Evolutionary conservation across 2,113 vertebrate species (phyloP).

Genomic region (Grallaria varia): DNA sequence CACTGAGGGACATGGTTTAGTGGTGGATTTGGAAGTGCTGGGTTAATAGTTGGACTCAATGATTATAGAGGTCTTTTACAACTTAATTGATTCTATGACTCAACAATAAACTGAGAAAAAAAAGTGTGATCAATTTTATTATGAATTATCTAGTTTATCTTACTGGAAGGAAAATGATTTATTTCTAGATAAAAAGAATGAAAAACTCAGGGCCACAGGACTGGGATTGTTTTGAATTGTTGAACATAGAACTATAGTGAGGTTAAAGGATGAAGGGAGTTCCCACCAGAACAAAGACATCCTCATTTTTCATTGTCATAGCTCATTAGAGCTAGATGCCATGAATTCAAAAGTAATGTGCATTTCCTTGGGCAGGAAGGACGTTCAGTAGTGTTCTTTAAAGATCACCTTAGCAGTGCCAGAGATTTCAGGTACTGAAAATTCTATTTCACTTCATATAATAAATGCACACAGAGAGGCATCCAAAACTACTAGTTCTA

Average conservation of each 20-base stretch:
- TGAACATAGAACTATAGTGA: not conserved
- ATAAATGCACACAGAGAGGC: not conserved
- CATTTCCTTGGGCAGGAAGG: not conserved
- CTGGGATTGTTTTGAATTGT: not conserved
- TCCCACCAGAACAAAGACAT: not conserved
- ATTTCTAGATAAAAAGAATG: not conserved
- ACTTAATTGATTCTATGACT: not conserved
- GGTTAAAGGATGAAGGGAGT: not conserved
- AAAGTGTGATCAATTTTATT: not conserved
- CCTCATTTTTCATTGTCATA: slow-evolving; percentile 18
- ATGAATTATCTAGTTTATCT: not conserved
- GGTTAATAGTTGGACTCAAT: not conserved
- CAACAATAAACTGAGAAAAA: not conserved
- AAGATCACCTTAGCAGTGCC: not conserved
- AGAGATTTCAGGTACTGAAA: not conserved
- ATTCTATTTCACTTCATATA: not conserved
- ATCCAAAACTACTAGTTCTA: not conserved
- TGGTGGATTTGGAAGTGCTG: not conserved
- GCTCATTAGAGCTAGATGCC: not conserved
- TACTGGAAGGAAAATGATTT: not conserved
- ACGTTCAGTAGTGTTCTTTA: not conserved
- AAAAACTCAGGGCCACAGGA: not conserved
- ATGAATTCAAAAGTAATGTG: not conserved
- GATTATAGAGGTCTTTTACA: not conserved
- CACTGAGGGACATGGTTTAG: not conserved